Evolutionary conservation across 2,888 invertebrate species (phyloP), one percentile per base, ranked within the genome.

Genomic region (Carabus problematicus): DNA sequence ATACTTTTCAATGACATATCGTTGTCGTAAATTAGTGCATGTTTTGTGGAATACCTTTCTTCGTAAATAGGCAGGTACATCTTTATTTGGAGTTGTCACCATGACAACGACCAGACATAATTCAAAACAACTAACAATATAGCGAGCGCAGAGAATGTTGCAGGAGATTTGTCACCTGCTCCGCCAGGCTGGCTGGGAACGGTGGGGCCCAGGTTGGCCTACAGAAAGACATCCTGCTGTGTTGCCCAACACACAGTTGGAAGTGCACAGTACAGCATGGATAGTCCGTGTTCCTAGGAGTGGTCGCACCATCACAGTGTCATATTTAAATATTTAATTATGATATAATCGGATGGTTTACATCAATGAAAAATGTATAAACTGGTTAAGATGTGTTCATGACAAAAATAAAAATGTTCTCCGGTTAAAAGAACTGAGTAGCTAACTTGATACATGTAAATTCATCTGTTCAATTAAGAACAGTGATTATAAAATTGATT

Each of bases 331-430:
- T 56, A 56, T 56, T 56, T 56, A 56, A 56, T 56, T 56, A 56
- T 56, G 19, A 9, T 56, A 56, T 56, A 56, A 56, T 56, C 56
- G 29, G 29, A 40, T 56, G 56, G 56, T 56, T 56, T 56, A 56
- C 56, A 56, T 56, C 56, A 56, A 56, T 56, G 56, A 56, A 56
- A 56, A 29, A 56, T 56, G 29, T 39, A 56, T 56, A 56, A 56
- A 56, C 18, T 56, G 18, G 9, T 3, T 9, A 3, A 54, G 52
- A 8, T 49, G 52, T 42, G 42, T 9, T 42, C 9, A 9, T 8
- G 42, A n/a, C n/a, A n/a, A n/a, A n/a, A n/a, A n/a, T n/a, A 29
- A 6, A 29, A 29, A 29, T 29, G 16, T 12, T n/a, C 41, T 16
- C 9, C 3, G 39, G 40, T 11, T 11, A n/a, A 42, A 45, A 12